phyloP scores from a whole-genome alignment of 2,797 vertebrate genomes.

The Phataginus tetradactyla region DNA sequence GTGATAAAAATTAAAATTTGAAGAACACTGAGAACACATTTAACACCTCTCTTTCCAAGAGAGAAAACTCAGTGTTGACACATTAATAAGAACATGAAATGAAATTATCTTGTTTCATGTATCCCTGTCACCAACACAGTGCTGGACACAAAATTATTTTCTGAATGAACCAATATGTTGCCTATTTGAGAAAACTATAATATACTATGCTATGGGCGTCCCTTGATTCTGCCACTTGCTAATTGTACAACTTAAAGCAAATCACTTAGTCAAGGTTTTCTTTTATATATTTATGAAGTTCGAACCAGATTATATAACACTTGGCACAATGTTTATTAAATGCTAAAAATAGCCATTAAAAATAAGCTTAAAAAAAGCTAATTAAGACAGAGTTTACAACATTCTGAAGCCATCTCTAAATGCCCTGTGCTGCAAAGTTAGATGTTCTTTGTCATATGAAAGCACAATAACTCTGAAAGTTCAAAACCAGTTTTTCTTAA shows the following conservation, averaged over 20 bases:
- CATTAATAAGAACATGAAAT: neutral
- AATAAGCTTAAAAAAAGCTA: neutral
- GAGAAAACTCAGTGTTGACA: constrained; percentile 19
- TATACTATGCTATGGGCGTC: neutral
- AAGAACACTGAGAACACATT: constrained; percentile 5
- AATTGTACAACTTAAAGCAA: neutral
- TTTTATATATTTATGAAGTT: neutral
- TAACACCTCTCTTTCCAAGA: neutral
- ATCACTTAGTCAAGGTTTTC: constrained; percentile 11
- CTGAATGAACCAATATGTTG: constrained; percentile 12
- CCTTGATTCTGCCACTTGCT: constrained; percentile 1
- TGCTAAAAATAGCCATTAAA: neutral
- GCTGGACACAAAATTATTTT: constrained; percentile 24
- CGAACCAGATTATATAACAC: neutral
- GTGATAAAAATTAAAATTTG: constrained; percentile 40
- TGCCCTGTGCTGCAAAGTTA: neutral
- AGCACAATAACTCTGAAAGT: neutral
- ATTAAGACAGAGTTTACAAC: neutral
- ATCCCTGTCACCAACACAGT: neutral
- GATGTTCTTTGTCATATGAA: neutral
- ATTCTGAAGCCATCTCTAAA: neutral
- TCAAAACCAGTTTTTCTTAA: neutral
- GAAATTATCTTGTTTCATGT: neutral
- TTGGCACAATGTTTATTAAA: neutral
- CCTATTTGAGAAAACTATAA: neutral